Evolutionary conservation across 2,113 vertebrate genomes (phyloP), one percentile per base, ranked within the genome.

Genomic region (Myrmophylax atrothorax): DNA sequence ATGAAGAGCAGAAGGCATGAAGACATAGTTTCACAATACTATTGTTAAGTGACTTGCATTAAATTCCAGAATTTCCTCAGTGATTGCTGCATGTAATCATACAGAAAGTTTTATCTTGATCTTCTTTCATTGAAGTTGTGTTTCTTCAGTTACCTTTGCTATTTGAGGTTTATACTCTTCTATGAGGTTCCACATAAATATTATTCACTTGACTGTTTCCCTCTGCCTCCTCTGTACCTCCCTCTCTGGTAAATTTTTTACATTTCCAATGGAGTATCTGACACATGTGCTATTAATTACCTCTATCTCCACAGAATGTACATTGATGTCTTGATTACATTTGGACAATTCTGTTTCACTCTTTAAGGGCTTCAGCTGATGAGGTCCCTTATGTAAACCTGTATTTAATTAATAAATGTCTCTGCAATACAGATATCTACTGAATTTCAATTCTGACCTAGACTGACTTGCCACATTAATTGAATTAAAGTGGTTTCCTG

Each of bases 401-500:
- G 18, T 40, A 76, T 23, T 46, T 66, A 97, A 97, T 93, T 95
- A 84, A 94, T 52, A 97, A 96, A 96, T 70, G 49, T 35, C 84
- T 60, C 75, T 87, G 91, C 42, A 89, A 92, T 81, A 89, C 77
- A 97, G 95, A 83, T 92, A 95, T 35, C 72, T 91, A 64, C 64
- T 69, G 84, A 95, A 95, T 93, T 97, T 92, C 91, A 96, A 91
- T 95, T 87, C 62, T 96, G 90, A 89, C 55, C 84, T 90, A 77
- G 68, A 19, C 59, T 97, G 95, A 96, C 91, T 91, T 90, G 63
- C 52, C 76, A 91, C 90, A 91, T 91, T 93, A 97, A 97, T 92
- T 95, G 94, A 96, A 95, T 94, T 82, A 85, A 97, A 96, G 95
- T 92, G 78, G 62, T 94, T 96, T 97, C 97, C 91, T 93, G 92